These are phyloP conservation scores for Catostomus latipinnis DNA, from an alignment of 2,797 vertebrate genomes.

Conservation along the genomic window DNA sequence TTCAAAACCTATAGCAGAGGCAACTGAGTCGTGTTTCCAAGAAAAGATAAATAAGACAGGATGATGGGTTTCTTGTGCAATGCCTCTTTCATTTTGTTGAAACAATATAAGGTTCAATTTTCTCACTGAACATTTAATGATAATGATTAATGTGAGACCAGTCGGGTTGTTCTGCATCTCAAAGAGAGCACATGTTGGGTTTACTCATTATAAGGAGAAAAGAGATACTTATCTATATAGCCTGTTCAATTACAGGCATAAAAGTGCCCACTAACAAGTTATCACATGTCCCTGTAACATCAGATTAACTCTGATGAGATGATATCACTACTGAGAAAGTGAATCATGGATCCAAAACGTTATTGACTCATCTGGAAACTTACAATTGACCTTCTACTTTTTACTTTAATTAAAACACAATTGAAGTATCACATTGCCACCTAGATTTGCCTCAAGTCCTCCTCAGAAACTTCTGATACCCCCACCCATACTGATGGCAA, in stretches of 20 bases:
- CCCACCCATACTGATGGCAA: no score
- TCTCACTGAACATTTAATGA: conserved; percentile 11
- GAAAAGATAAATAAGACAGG: not conserved
- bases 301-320: not conserved
- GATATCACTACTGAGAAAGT: not conserved
- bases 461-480: no score
- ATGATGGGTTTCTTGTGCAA: not conserved
- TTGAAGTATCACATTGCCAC: no score
- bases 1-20: not conserved
- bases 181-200: not conserved
- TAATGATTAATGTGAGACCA: conserved; percentile 1
- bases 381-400: no score
- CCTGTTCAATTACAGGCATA: not conserved
- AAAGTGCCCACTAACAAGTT: conserved; percentile 16
- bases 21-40: not conserved
- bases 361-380: no score
- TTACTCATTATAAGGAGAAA: not conserved
- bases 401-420: no score
- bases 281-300: not conserved
- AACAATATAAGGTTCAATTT: not conserved
- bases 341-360: not conserved
- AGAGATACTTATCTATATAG: conserved; percentile 18
- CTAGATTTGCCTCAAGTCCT: no score
- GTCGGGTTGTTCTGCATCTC: not conserved
- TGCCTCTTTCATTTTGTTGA: not conserved